A percentile compares a stretch with the other conserved stretches of the same genome.
phyloP scores from a whole-genome alignment of 1,140 invertebrate species.

The Drosophila paulistorum region DNA sequence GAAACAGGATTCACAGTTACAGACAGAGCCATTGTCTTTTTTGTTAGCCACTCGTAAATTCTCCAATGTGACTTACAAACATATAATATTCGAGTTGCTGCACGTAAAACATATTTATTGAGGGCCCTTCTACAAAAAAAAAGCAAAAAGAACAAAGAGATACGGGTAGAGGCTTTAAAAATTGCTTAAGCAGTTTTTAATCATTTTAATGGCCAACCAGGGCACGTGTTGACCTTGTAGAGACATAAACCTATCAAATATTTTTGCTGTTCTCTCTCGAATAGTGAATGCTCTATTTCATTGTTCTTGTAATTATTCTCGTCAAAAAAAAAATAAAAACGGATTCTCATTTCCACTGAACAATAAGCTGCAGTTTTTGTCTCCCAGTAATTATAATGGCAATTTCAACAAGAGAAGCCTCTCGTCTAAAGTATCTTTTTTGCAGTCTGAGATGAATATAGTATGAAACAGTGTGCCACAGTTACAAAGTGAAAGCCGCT shows the following conservation, averaged over 20 bases:
- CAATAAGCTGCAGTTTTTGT: neutral
- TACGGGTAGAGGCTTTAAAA: conserved; percentile 32
- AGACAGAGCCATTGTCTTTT: conserved; percentile 35
- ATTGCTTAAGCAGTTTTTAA: conserved; percentile 46
- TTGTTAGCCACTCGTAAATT: conserved; percentile 51
- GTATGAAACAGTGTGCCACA: conserved; percentile 16
- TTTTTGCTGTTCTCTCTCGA: neutral
- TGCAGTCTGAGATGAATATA: conserved; percentile 24
- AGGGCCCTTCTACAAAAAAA: conserved; percentile 14
- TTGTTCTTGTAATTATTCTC: neutral
- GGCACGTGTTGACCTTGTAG: conserved; percentile 50
- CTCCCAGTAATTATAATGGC: neutral
- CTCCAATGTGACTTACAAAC: conserved; percentile 39
- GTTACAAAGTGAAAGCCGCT: conserved; percentile 50
- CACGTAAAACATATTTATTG: conserved; percentile 75
- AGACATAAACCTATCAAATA: conserved; percentile 15
- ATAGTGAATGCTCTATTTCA: conserved; percentile 26
- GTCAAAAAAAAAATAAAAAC: neutral
- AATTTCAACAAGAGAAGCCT: neutral
- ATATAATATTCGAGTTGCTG: conserved; percentile 21
- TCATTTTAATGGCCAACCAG: conserved; percentile 53
- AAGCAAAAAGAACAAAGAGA: conserved; percentile 28
- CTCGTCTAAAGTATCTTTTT: neutral
- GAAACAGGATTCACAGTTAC: conserved; percentile 17
- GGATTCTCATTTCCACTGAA: neutral